Evolutionary conservation across 2,888 invertebrate genomes (phyloP).

Genomic region (Camptogramma bilineatum): DNA sequence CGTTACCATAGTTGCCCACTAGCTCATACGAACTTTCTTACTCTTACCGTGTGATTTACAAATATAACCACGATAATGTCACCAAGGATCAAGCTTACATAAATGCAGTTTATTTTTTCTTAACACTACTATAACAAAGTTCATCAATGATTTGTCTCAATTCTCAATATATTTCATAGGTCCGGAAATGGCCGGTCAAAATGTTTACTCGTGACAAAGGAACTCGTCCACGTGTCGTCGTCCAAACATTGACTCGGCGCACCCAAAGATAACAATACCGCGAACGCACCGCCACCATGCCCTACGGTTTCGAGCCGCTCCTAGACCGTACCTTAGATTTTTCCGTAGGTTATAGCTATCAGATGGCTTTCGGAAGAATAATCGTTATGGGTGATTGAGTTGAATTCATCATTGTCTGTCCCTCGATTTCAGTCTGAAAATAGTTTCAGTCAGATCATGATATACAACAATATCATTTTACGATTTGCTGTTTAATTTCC

Average conservation of each 20-base stretch:
- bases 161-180: conserved; percentile 36
- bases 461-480: background rate
- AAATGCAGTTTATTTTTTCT: too few species aligned
- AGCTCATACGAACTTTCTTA: too few species aligned
- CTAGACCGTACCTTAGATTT: conserved; percentile 31
- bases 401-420: conserved; percentile 3
- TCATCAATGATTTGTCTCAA: conserved; percentile 22
- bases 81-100: too few species aligned
- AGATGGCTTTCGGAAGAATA: conserved; percentile 22
- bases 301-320: conserved; percentile 42
- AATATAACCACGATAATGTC: too few species aligned
- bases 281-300: conserved; percentile 61
- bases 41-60: too few species aligned
- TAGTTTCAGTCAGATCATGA: background rate
- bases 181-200: conserved; percentile 49
- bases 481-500: too few species aligned
- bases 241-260: conserved; percentile 54
- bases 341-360: conserved; percentile 17
- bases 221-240: conserved; percentile 59
- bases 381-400: conserved; percentile 15
- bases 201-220: conserved; percentile 63
- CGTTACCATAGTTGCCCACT: too few species aligned
- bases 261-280: conserved; percentile 74
- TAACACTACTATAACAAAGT: background rate
- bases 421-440: background rate